Conservation (phyloP, 2,888 invertebrate species). For the Atrina japonica region DNA sequence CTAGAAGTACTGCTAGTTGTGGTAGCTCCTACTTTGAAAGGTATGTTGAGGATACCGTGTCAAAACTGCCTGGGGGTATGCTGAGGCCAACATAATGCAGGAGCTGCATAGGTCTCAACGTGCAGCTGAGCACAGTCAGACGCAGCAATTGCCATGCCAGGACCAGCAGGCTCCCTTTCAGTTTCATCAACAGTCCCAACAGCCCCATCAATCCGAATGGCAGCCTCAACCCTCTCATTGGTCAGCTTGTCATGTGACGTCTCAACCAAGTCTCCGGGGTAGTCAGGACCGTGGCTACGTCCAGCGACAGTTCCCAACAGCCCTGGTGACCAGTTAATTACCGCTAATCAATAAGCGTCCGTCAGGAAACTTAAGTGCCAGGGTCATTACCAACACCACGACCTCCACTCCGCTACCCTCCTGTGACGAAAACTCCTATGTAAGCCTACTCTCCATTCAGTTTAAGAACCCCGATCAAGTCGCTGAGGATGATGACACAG, state of each 20-base stretch:
- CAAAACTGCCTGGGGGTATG: slow-evolving; percentile 29
- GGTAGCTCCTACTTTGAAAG: slow-evolving; percentile 24
- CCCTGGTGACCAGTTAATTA: slow-evolving; percentile 18
- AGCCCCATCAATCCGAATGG: too few relatives aligned
- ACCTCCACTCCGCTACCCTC: slow-evolving; percentile 5
- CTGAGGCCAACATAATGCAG: slow-evolving; percentile 28
- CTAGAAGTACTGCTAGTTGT: slow-evolving; percentile 11
- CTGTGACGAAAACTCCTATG: slow-evolving; percentile 1
- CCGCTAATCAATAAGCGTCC: slow-evolving; percentile 6
- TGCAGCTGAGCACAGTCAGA: slow-evolving; percentile 23
- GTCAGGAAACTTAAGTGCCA: not conserved
- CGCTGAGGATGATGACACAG: slow-evolving; percentile 23
- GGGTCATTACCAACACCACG: not conserved
- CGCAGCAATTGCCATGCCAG: slow-evolving; percentile 28
- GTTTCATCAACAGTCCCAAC: slow-evolving; percentile 15
- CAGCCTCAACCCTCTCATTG: slow-evolving; percentile 31
- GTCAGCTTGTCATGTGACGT: slow-evolving; percentile 16
- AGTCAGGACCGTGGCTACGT: slow-evolving; percentile 37
- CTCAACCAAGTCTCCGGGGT: slow-evolving; percentile 33
- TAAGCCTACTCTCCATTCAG: slow-evolving; percentile 6
- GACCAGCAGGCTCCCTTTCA: slow-evolving; percentile 1
- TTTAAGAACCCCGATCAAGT: not conserved
- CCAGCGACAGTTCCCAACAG: slow-evolving; percentile 29
- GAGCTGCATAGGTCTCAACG: slow-evolving; percentile 35
- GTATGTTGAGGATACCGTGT: slow-evolving; percentile 28